These are phyloP conservation scores for Meleagris gallopavo DNA, from an alignment of 2,113 vertebrate genomes.

Conservation along the genomic window DNA sequence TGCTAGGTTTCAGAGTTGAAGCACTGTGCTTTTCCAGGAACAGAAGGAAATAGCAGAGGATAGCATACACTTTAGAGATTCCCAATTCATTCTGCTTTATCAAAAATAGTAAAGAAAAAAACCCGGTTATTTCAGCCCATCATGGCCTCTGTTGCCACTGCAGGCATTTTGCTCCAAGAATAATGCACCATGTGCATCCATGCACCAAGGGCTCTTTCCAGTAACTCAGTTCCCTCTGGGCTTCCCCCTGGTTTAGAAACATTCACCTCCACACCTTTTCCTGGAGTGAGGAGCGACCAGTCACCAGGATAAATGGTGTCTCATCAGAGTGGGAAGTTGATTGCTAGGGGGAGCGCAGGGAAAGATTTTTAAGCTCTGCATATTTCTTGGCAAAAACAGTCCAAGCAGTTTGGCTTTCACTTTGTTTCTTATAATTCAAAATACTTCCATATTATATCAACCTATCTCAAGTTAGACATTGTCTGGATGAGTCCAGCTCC, in stretches of 20 bases:
- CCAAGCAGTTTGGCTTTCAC: neutral
- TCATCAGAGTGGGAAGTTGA: neutral
- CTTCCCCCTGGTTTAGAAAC: neutral
- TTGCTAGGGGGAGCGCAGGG: neutral
- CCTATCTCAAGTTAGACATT: neutral
- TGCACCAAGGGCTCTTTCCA: neutral
- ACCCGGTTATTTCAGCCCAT: neutral
- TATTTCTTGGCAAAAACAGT: slow-evolving; percentile 1
- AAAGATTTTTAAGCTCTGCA: neutral
- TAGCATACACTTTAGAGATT: neutral
- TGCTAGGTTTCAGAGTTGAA: neutral
- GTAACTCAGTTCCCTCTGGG: neutral
- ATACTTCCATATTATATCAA: neutral
- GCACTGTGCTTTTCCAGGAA: neutral
- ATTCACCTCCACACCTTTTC: neutral
- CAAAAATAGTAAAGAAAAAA: neutral
- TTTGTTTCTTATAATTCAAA: neutral
- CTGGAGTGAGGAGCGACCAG: neutral
- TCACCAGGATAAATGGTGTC: neutral
- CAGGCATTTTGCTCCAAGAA: neutral
- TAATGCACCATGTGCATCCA: neutral
- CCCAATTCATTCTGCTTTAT: neutral
- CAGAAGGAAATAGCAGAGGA: neutral
- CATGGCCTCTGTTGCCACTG: fast-evolving
- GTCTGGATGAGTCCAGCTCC: neutral